Conservation (phyloP, 2,797 vertebrate species). For the Chloroceryle amazona region DNA sequence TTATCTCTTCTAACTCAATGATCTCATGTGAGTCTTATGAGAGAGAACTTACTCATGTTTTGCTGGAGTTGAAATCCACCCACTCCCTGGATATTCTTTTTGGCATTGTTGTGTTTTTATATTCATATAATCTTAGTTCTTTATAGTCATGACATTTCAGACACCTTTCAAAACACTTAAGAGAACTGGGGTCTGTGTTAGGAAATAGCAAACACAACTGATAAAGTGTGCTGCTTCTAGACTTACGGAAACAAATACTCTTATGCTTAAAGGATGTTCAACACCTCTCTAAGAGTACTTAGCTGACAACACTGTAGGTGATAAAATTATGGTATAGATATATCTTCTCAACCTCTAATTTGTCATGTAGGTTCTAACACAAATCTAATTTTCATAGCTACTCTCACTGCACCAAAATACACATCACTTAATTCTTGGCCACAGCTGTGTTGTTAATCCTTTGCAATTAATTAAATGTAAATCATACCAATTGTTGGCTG, state of each 20-base stretch:
- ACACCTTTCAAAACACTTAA: not conserved
- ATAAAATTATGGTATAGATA: not conserved
- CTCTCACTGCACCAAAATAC: not conserved
- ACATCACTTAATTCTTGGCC: not conserved
- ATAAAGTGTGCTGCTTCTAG: not conserved
- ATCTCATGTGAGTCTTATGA: not conserved
- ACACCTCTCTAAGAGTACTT: not conserved
- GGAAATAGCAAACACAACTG: not conserved
- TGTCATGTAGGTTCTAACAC: not conserved
- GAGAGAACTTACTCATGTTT: not conserved
- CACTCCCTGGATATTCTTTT: not conserved
- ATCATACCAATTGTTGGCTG: not conserved
- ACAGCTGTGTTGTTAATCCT: not conserved
- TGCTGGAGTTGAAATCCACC: not conserved
- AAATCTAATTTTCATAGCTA: conserved; percentile 21
- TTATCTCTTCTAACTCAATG: not conserved
- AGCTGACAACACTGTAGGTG: not conserved
- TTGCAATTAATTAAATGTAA: not conserved
- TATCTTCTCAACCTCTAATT: not conserved
- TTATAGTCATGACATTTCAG: not conserved
- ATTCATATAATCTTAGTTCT: not conserved
- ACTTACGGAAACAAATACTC: not conserved
- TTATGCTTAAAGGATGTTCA: not conserved
- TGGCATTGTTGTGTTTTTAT: not conserved
- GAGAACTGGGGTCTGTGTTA: not conserved